These are phyloP conservation scores for Crax fasciolata DNA, from an alignment of 2,797 vertebrate species.

Conservation along the genomic window DNA sequence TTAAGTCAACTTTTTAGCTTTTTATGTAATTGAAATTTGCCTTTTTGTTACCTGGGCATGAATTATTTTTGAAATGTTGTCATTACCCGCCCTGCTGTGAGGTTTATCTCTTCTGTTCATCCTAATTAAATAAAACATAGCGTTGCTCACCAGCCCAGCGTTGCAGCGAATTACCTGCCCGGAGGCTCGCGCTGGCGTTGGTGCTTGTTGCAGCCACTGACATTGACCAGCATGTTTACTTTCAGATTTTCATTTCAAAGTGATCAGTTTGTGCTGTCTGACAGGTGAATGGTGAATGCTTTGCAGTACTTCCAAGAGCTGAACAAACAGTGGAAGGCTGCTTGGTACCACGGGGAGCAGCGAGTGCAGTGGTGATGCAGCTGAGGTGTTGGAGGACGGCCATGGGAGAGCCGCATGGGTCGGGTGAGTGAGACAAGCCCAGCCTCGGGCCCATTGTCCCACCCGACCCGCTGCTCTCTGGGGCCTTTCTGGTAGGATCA, in stretches of 20 bases:
- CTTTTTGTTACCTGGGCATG: constrained; percentile 81
- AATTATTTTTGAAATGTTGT: constrained; percentile 82
- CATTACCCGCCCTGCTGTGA: constrained; percentile 79
- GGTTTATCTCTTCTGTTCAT: constrained; percentile 84
- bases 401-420: constrained; percentile 10
- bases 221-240: constrained; percentile 30
- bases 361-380: constrained; percentile 32
- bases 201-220: constrained; percentile 37
- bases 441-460: constrained; percentile 37
- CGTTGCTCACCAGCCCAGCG: constrained; percentile 72
- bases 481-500: constrained; percentile 46
- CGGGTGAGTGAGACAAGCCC: constrained; percentile 38
- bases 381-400: constrained; percentile 47
- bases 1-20: constrained; percentile 70
- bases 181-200: constrained; percentile 62
- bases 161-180: constrained; percentile 79
- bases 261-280: constrained; percentile 64
- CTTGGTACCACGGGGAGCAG: not conserved
- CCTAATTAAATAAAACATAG: constrained; percentile 85
- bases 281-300: constrained; percentile 67
- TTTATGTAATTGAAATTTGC: constrained; percentile 82
- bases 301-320: constrained; percentile 73
- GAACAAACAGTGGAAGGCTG: constrained; percentile 66
- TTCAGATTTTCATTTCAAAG: constrained; percentile 78
- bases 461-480: constrained; percentile 1